Base-by-base conservation (phyloP, 2,888 invertebrate genomes). In the Orthosia gracilis region DNA sequence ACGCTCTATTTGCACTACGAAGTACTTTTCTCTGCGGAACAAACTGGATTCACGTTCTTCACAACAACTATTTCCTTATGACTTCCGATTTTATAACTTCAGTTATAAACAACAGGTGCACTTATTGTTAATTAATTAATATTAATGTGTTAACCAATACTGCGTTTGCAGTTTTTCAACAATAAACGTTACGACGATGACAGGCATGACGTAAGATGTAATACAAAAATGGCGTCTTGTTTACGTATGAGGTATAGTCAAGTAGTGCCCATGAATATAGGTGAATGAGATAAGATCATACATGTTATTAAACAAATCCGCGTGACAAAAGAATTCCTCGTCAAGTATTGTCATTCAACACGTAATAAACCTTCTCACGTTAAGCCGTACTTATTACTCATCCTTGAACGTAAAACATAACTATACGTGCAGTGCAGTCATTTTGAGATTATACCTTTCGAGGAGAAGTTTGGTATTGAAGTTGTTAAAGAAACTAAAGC, bases 361-460 rank as follows among this genome's bases (percentile, higher is more conserved):
- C 83, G 87, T 82, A 86, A 85, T 84, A 87, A 84, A 79, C 80
- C 88, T 91, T 92, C 93, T 91, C 91, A 93, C 91, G 91, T 84
- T 78, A 80, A 74, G 73, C 71, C 77, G 77, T 86, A 71, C 70
- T 40, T 74, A 17, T 59, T 85, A 89, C 81, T 85, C 90, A 93
- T 92, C 94, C 94, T 94, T 95, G 95, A 94, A 94, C 93, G 91
- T 93, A 93, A 91, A 94, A 90, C 88, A 82, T 85, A 64, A 84
- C 76, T 69, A 21, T 79, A 55, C 76, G 70, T 64, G 52, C 66
- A 65, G 75, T 84, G 52, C 66, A 65, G 74, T 84, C 87, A 85
- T 84, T 78, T 50, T 82, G 81, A 80, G 82, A 23, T n/a, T n/a
- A 84, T 88, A 87, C 52, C 87, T 82, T 71, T 77, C 80, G 62